Evolutionary conservation across 2,888 invertebrate species (phyloP), one percentile per base, ranked within the genome.

Genomic region (Apamea anceps): DNA sequence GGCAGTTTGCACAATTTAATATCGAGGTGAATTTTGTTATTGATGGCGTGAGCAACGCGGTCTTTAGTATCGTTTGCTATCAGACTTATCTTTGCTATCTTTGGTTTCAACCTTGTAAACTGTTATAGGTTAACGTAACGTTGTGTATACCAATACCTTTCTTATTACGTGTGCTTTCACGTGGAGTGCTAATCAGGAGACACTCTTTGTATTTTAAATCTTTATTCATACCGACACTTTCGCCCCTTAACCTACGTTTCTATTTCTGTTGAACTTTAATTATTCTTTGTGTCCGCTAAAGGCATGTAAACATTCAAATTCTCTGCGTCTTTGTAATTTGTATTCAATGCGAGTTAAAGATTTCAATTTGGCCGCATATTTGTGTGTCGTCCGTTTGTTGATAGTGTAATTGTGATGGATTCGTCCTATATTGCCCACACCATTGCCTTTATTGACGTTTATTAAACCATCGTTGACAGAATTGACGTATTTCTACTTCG

Each of bases 331-430:
- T 85, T 81, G 78, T 90, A 81, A 93, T 95, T 94, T 92, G 93
- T 94, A 95, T 95, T 94, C 94, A 90, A 88, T 68, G 80, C 85
- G 87, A 83, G 90, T 88, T 79, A 75, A 81, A 65, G 81, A 88
- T 90, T 90, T 89, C 85, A 90, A 91, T 90, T 89, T 90, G 85
- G 84, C 84, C 81, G 82, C 89, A 90, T 89, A 81, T 90, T 92
- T 91, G 90, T 91, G 89, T 92, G 92, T 91, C 90, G 90, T 92
- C 90, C 89, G 90, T 91, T 90, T 92, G 91, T 91, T 91, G 88
- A 88, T 90, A 87, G 87, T 89, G 88, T 92, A 90, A 91, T 93
- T 92, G 90, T 93, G 91, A 93, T 94, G 89, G 92, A 94, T 93
- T 91, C 88, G 92, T 92, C 90, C 92, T 90, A 93, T 90, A 91